Conservation (phyloP, 2,888 invertebrate species). For the Trissolcus japonicus region DNA sequence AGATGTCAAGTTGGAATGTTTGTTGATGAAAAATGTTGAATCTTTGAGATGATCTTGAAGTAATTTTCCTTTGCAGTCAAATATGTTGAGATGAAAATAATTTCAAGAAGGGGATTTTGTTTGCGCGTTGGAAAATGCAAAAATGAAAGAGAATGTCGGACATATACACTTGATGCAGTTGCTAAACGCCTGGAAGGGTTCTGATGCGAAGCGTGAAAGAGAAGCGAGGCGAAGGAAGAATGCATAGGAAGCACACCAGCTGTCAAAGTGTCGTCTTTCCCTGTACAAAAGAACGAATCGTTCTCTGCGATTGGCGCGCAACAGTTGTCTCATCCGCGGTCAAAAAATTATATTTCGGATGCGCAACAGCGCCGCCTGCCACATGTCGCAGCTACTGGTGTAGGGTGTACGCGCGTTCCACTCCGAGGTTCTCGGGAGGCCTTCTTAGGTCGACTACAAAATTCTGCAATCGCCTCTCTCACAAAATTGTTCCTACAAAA, state of each 20-base stretch:
- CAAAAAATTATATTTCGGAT: conserved; percentile 58
- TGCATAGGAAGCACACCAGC: conserved; percentile 56
- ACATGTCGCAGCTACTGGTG: conserved; percentile 57
- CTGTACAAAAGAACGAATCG: conserved; percentile 50
- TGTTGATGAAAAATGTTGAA: too few relatives aligned
- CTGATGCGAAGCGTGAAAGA: conserved; percentile 41
- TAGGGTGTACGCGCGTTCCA: conserved; percentile 55
- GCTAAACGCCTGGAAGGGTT: conserved; percentile 13
- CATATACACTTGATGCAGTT: conserved; percentile 9
- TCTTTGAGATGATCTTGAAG: too few relatives aligned
- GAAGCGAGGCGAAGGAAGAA: conserved; percentile 26
- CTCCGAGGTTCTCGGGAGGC: conserved; percentile 44
- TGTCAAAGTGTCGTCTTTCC: conserved; percentile 58
- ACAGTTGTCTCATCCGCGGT: conserved; percentile 59
- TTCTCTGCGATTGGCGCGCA: conserved; percentile 49
- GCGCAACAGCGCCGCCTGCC: conserved; percentile 55
- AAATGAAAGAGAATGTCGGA: neutral
- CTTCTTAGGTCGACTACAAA: conserved; percentile 52
- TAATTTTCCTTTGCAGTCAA: too few relatives aligned
- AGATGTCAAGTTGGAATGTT: too few relatives aligned
- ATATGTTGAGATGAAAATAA: neutral
- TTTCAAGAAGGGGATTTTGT: neutral
- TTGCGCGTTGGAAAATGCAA: neutral
- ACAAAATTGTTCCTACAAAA: too few relatives aligned
- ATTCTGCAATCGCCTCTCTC: too few relatives aligned